phyloP scores from a whole-genome alignment of 2,797 vertebrate genomes.

The Epinephelus awoara region DNA sequence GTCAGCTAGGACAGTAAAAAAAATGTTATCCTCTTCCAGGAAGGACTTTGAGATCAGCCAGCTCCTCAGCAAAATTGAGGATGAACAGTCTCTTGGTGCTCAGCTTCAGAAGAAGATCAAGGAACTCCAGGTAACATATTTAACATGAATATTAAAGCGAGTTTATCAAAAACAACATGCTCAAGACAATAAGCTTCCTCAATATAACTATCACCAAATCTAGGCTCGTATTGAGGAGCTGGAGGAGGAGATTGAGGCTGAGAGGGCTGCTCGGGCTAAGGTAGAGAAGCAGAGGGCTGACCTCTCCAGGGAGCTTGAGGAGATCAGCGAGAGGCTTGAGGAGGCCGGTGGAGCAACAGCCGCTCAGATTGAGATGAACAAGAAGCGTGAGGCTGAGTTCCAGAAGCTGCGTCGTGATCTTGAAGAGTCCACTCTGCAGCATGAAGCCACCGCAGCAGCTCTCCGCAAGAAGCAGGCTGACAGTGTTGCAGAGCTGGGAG shows the following conservation, averaged over 20 bases:
- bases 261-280: conserved; percentile 83
- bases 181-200: neutral
- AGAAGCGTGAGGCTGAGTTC: conserved; percentile 61
- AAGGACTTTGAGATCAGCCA: conserved; percentile 93
- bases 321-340: conserved; percentile 90
- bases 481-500: conserved; percentile 86
- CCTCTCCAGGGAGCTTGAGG: conserved; percentile 89
- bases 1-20: neutral
- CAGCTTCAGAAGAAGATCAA: conserved; percentile 87
- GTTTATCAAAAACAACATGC: neutral
- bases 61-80: conserved; percentile 89
- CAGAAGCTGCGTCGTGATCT: conserved; percentile 60
- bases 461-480: conserved; percentile 91
- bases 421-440: conserved; percentile 56
- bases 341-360: conserved; percentile 88
- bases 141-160: accelerated
- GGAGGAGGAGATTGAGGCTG: conserved; percentile 72
- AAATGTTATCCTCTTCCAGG: conserved; percentile 64
- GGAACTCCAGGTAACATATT: conserved; percentile 87
- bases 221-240: conserved; percentile 74
- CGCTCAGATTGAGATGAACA: conserved; percentile 71
- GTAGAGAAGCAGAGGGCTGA: conserved; percentile 89
- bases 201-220: neutral
- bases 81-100: conserved; percentile 85
- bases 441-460: conserved; percentile 62